Evolutionary conservation across 2,888 invertebrate genomes (phyloP).

Genomic region (Apeira syringaria): DNA sequence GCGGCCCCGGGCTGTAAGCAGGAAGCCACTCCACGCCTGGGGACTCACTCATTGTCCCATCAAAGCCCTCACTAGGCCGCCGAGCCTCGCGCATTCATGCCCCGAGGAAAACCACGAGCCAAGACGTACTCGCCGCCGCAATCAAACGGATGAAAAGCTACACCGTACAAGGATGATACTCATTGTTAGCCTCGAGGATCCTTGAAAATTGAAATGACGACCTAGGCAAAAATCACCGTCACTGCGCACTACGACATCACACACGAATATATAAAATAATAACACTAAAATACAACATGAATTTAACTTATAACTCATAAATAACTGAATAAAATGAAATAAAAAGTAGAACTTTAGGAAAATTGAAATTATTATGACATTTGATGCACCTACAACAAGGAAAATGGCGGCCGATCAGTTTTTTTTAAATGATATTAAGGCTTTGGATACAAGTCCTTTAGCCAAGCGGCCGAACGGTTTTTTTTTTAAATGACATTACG

Average conservation of each 20-base stretch:
- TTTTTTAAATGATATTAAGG: too few relatives aligned
- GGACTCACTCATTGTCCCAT: conserved; percentile 78
- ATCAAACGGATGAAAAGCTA: conserved; percentile 65
- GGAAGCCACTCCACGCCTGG: conserved; percentile 82
- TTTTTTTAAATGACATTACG: too few relatives aligned
- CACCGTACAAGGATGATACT: conserved; percentile 72
- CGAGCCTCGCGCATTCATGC: conserved; percentile 20
- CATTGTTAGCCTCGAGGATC: conserved; percentile 75
- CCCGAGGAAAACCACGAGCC: conserved; percentile 52
- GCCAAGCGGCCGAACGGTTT: too few relatives aligned
- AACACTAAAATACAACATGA: conserved; percentile 45
- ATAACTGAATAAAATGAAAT: conserved; percentile 70
- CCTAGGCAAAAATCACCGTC: conserved; percentile 56
- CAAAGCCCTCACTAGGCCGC: conserved; percentile 34
- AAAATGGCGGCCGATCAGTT: conserved; percentile 71
- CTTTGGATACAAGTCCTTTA: too few relatives aligned
- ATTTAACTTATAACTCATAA: conserved; percentile 54
- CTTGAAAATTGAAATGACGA: conserved; percentile 63
- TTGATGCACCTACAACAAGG: conserved; percentile 83
- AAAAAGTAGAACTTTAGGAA: conserved; percentile 68
- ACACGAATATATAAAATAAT: conserved; percentile 44
- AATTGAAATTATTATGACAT: conserved; percentile 83
- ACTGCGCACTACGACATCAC: conserved; percentile 40
- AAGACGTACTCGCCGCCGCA: conserved; percentile 37
- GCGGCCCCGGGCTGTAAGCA: conserved; percentile 77